Base-by-base conservation (phyloP, 2,888 invertebrate genomes). In the Pecten maximus region DNA sequence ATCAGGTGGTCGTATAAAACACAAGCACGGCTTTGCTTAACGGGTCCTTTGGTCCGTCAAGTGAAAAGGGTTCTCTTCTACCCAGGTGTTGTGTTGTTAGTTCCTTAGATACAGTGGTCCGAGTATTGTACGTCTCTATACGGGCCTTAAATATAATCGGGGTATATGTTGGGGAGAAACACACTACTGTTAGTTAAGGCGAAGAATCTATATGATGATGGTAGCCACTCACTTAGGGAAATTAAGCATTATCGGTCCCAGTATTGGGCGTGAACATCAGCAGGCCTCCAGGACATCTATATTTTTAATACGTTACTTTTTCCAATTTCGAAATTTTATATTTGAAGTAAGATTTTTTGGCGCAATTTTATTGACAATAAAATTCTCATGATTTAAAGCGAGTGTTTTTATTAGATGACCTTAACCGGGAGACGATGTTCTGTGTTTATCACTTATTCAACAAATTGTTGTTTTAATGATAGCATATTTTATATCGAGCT, bases 1-100 rank as follows among this genome's bases (percentile, higher is more conserved):
- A 74, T 74, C 74, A 74, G 74, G 74, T 74, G 0, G 74, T 74
- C 74, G 35, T 74, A 74, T 74, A 74, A 74, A 74, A 74, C 74
- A 74, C 74, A 74, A 74, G 74, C 74, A 74, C 28, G 74, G 74
- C 74, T 35, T 74, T 74, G 35, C 35, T 74, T 74, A 35, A 74
- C 74, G 74, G 74, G 74, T 74, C 74, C 74, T 74, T 74, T 74
- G 74, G 74, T 74, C 74, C 35, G 74, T 74, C 74, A 74, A 74
- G 74, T 74, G 74, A 74, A 74, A 74, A 74, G 74, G 60, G n/a
- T 60, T 60, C n/a, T 74, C 74, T 74, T 35, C 74, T 35, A 74
- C 28, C 74, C 74, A 74, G 74, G 74, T 74, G 74, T 74, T 35
- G 74, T 74, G 74, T 74, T 28, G 74, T 35, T 35, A 74, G 28